phyloP scores from a whole-genome alignment of 1,140 invertebrate genomes.

The Whitmania pigra region DNA sequence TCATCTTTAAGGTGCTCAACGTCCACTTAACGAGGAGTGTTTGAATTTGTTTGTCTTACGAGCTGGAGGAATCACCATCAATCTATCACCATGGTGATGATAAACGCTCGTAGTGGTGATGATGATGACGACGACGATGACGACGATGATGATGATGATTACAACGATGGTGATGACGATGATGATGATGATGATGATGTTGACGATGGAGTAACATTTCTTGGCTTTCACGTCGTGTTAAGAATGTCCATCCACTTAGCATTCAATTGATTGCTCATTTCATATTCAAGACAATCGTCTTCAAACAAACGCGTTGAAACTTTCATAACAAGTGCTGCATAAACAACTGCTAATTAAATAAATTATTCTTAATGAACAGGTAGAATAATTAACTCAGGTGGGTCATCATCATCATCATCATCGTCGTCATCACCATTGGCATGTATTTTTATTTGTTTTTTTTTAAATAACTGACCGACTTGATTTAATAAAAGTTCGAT shows the following conservation, averaged over 20 bases:
- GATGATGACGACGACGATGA: not conserved
- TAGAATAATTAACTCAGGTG: too few relatives aligned
- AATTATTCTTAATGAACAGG: not conserved
- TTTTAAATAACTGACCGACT: not conserved
- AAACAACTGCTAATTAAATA: not conserved
- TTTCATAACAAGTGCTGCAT: not conserved
- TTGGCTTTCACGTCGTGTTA: too few relatives aligned
- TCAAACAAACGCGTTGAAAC: not conserved
- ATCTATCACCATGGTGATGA: too few relatives aligned
- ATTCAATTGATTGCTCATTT: too few relatives aligned
- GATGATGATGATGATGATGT: constrained; percentile 6
- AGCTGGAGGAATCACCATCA: too few relatives aligned
- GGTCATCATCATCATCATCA: constrained; percentile 1
- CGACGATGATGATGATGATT: constrained; percentile 4
- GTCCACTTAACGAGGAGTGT: too few relatives aligned
- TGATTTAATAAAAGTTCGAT: not conserved
- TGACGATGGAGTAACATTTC: not conserved
- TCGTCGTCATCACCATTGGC: not conserved
- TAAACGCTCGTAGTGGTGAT: not conserved
- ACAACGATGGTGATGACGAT: not conserved
- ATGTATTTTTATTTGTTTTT: too few relatives aligned
- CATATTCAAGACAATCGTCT: too few relatives aligned
- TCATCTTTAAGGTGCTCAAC: too few relatives aligned
- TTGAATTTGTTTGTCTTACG: too few relatives aligned
- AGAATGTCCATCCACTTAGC: too few relatives aligned